Percentiles rank a stretch among this genome's conserved stretches.
Conservation (phyloP, 2,797 vertebrate species). For the Aplochiton taeniatus region DNA sequence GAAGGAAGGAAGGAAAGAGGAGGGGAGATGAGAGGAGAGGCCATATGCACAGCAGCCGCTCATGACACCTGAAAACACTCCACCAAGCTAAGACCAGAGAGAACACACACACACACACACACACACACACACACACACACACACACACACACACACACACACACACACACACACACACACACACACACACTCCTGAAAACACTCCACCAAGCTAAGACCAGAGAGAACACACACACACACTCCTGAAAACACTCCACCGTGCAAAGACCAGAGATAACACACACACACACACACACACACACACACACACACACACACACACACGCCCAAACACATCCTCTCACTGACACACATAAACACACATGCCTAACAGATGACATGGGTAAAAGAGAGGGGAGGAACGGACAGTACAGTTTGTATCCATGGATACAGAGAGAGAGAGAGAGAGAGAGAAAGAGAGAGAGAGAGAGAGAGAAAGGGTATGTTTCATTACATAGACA, state of each 20-base stretch:
- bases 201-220: neutral
- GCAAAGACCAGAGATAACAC: neutral
- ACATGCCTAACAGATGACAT: conserved; percentile 14
- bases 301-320: too few species aligned
- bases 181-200: conserved; percentile 14
- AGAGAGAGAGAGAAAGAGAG: neutral
- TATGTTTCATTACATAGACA: neutral
- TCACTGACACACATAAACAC: neutral
- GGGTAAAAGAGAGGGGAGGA: neutral
- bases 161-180: too few species aligned
- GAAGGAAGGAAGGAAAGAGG: neutral
- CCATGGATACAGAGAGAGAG: neutral
- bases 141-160: neutral
- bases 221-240: conserved; percentile 2
- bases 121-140: too few species aligned
- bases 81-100: neutral
- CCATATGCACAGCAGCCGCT: conserved; percentile 13
- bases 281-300: too few species aligned
- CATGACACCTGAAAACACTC: conserved; percentile 18
- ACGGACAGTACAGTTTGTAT: neutral
- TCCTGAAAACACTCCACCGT: conserved; percentile 10
- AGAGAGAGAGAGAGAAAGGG: neutral
- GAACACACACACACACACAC: neutral
- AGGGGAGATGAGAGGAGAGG: neutral
- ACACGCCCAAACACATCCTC: too few species aligned